These are phyloP conservation scores for Lasioglossum morio DNA, from an alignment of 2,888 invertebrate genomes.

Conservation along the genomic window DNA sequence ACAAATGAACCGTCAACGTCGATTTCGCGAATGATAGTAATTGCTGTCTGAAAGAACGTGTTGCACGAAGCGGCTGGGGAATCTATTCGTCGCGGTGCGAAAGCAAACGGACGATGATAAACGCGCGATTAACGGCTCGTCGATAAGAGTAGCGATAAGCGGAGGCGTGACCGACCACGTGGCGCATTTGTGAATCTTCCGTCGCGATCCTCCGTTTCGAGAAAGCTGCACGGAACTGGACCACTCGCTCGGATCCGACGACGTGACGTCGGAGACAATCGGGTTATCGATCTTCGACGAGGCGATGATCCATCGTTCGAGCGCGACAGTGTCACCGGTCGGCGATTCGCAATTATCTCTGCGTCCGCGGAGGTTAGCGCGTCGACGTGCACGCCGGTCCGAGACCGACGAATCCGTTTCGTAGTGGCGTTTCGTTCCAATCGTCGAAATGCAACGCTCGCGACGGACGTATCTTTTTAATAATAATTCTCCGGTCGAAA, in stretches of 20 bases:
- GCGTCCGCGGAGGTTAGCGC: slow-evolving; percentile 38
- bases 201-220: neutral
- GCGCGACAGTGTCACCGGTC: neutral
- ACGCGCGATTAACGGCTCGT: neutral
- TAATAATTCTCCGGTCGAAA: neutral
- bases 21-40: neutral
- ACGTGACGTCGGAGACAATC: neutral
- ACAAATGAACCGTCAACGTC: neutral
- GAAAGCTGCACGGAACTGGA: neutral
- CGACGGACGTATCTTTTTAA: neutral
- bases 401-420: neutral
- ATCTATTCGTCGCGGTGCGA: neutral
- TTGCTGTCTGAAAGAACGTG: neutral
- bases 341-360: slow-evolving; percentile 29
- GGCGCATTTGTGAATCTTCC: slow-evolving; percentile 18
- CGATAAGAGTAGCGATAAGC: slow-evolving; percentile 45
- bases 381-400: neutral
- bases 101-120: slow-evolving; percentile 20
- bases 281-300: neutral
- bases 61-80: neutral
- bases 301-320: neutral
- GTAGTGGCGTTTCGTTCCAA: neutral
- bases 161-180: slow-evolving; percentile 43
- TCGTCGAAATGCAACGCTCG: neutral
- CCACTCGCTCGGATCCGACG: neutral